These are phyloP conservation scores for Pocota personata DNA, from an alignment of 2,888 invertebrate species.

Conservation along the genomic window DNA sequence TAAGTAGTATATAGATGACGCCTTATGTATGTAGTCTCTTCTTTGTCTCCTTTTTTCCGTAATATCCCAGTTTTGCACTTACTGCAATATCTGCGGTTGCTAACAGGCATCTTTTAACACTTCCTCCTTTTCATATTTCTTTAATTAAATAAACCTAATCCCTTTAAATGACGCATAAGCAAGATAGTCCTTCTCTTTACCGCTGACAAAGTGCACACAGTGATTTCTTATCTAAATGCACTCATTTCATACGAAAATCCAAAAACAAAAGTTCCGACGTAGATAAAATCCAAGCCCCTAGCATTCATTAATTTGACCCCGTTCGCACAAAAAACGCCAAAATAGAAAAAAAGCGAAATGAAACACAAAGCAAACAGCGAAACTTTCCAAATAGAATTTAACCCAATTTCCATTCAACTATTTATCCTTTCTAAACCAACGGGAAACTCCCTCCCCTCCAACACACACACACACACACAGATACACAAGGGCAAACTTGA, in stretches of 20 bases:
- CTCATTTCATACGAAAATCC: not conserved
- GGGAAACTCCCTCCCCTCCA: too few relatives aligned
- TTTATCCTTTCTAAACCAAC: constrained; percentile 52
- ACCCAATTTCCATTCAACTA: constrained; percentile 62
- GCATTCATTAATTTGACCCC: constrained; percentile 58
- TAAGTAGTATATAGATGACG: too few relatives aligned
- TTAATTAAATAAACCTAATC: too few relatives aligned
- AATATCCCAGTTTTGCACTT: too few relatives aligned
- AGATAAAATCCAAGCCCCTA: constrained; percentile 19
- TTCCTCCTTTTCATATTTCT: too few relatives aligned
- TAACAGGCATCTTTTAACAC: too few relatives aligned
- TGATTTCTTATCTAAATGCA: constrained; percentile 35
- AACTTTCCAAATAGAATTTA: constrained; percentile 62
- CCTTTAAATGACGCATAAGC: constrained; percentile 34
- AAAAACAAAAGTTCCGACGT: not conserved
- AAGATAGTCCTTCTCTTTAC: constrained; percentile 5
- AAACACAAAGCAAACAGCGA: constrained; percentile 41
- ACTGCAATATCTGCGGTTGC: too few relatives aligned
- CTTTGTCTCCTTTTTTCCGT: too few relatives aligned
- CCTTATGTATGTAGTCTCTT: too few relatives aligned
- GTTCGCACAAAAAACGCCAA: constrained; percentile 15
- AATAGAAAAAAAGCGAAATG: not conserved
- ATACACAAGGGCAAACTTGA: not conserved
- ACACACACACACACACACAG: not conserved
- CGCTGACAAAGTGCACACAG: constrained; percentile 36